Base-by-base conservation (phyloP, 2,113 vertebrate species). In the Perognathus longimembris region DNA sequence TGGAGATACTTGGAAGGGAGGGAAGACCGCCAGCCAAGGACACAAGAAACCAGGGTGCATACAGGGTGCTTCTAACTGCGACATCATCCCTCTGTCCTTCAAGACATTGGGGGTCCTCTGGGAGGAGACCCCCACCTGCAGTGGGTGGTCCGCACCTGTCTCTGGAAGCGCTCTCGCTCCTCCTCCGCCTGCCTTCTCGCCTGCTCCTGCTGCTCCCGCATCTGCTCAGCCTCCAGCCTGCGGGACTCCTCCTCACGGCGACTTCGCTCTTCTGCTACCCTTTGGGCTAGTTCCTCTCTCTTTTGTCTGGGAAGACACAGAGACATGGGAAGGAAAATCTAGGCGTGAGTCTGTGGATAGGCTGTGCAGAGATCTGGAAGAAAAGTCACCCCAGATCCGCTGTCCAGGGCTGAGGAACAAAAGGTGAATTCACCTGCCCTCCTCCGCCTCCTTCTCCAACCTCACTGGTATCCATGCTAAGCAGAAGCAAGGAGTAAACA, bases 221-320 rank as follows among this genome's bases (percentile, higher is more conserved):
- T 98, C 71, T 98, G 98, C 97, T 99, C 98, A 0, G 98, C 98
- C 1, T 98, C 99, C 89, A 98, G 98, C 20, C 97, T 97, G 63
- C 97, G 98, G 45, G 97, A 96, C 86, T 98, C 99, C 92, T 99
- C 99, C 85, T 99, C 99, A 67, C 98, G 96, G n/a, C 97, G 98
- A 4, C 97, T 98, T 94, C 98, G 96, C 96, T 99, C 99, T 93
- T 99, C 98, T 0, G 98, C 98, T 96, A 98, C 98, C 97, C 96
- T 98, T 96, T 98, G 99, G 6, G 98, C 98, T 92, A 99, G 89
- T 94, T 99, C 99, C 93, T 99, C 99, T 96, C 97, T 98, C 73
- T 99, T 98, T 84, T 98, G 97, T 91, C 99, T 99, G 96, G 59
- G 91, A 73, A 66, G 26, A 63, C 67, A 70, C 11, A 79, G 34